Base-by-base conservation (phyloP, 2,797 vertebrate species). In the Apogon hyalosoma region DNA sequence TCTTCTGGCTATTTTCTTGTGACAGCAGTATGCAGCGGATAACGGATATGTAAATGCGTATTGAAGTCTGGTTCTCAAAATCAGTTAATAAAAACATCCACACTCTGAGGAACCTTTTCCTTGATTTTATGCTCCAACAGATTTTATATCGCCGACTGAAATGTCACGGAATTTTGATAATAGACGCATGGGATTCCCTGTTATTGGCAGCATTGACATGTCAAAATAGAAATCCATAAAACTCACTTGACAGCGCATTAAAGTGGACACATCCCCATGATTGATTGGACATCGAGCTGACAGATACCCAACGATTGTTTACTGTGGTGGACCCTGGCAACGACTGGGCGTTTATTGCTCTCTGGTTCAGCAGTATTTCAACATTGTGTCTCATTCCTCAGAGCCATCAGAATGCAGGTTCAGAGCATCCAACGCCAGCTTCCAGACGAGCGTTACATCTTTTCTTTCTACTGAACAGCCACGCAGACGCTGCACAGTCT, bases 341-440 rank as follows among this genome's bases (percentile, higher is more conserved):
- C 84, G 85, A 90, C 87, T 83, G 73, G 79, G 73, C 75, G 70
- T 91, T 93, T 92, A 93, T 92, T 86, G 90, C 90, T 85, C 88
- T 90, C 86, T 88, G 71, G 65, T 84, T 63, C 43, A 63, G 89
- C 82, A 80, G 85, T 93, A 93, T 93, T 92, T 94, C 91, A 93
- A 73, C 70, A 70, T 83, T 83, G 78, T 69, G 79, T 87, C 86
- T 91, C 87, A 91, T 79, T 90, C 82, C 77, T 77, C 50, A 11
- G 72, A 80, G 85, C 79, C 83, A 77, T 77, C 77, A 79, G 60
- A 55, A 42, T 62, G 70, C 77, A 56, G 61, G 68, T 75, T 75
- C 60, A 62, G 75, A 67, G 68, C 70, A 66, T 40, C 59, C 75
- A 33, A 38, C 65, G 75, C 71, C 24, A 28, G 51, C 76, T 62